A percentile compares a stretch with the other conserved stretches of the same genome.
Conservation (phyloP, 2,113 vertebrate species). For the Artemisiospiza belli region DNA sequence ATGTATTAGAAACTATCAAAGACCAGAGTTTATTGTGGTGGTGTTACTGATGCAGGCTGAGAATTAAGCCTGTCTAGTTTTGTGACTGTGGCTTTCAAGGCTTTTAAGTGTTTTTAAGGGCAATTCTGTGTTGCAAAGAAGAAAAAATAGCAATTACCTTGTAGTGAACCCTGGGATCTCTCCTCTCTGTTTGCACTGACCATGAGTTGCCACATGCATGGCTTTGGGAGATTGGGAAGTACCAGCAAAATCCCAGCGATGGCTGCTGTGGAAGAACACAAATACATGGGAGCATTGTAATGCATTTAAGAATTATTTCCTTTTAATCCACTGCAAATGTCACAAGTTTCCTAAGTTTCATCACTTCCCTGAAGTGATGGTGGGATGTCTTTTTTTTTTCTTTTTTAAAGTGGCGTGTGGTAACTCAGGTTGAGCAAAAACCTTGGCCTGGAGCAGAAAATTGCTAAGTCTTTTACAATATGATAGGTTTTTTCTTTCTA, state of each 20-base stretch:
- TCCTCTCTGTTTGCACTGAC: neutral
- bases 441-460: neutral
- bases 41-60: neutral
- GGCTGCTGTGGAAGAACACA: neutral
- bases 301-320: neutral
- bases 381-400: accelerated
- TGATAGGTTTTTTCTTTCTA: neutral
- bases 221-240: neutral
- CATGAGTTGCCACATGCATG: neutral
- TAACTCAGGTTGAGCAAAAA: neutral
- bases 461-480: neutral
- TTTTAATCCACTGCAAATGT: neutral
- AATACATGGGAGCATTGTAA: neutral
- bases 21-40: neutral
- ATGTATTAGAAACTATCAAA: neutral
- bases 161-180: neutral
- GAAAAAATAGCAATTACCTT: neutral
- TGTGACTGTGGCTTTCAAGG: neutral
- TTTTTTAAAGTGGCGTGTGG: neutral
- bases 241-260: accelerated
- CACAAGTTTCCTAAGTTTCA: neutral
- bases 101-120: neutral
- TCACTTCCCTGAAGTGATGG: neutral
- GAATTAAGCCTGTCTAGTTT: neutral
- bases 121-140: neutral